Evolutionary conservation across 2,797 vertebrate species (phyloP).

Genomic region (Macroramphosus scolopax): DNA sequence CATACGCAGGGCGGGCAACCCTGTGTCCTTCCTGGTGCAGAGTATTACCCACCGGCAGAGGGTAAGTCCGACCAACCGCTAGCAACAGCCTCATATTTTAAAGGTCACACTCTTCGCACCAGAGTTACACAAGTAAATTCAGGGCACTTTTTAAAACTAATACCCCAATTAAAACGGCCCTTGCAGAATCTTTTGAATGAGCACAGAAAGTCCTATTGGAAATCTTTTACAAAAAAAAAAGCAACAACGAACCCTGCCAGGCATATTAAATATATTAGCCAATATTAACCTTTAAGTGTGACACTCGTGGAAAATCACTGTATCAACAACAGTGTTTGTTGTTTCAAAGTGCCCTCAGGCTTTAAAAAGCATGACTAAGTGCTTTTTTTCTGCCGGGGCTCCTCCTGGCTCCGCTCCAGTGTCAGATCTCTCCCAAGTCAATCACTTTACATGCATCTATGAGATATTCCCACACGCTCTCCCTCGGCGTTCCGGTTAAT

Average conservation of each 20-base stretch:
- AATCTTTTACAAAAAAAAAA: conserved; percentile 11
- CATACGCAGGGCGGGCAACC: conserved; percentile 94
- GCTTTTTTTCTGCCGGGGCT: conserved; percentile 46
- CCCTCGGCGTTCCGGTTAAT: conserved; percentile 26
- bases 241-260: conserved; percentile 23
- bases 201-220: conserved; percentile 7
- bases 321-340: conserved; percentile 47
- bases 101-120: conserved; percentile 17
- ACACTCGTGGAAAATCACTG: conserved; percentile 43
- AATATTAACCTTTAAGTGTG: conserved; percentile 41
- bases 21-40: conserved; percentile 95
- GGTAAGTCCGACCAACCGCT: conserved; percentile 79
- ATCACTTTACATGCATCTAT: conserved; percentile 33
- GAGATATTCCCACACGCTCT: conserved; percentile 39
- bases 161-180: no score
- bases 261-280: conserved; percentile 45
- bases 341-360: conserved; percentile 63
- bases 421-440: conserved; percentile 41
- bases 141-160: conserved; percentile 47
- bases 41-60: conserved; percentile 90
- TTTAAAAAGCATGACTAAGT: conserved; percentile 52
- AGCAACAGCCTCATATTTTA: conserved; percentile 2
- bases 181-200: neutral
- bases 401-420: conserved; percentile 32
- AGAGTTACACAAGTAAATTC: neutral